phyloP scores from a whole-genome alignment of 2,888 invertebrate genomes.

The Lasioglossum figueresi region DNA sequence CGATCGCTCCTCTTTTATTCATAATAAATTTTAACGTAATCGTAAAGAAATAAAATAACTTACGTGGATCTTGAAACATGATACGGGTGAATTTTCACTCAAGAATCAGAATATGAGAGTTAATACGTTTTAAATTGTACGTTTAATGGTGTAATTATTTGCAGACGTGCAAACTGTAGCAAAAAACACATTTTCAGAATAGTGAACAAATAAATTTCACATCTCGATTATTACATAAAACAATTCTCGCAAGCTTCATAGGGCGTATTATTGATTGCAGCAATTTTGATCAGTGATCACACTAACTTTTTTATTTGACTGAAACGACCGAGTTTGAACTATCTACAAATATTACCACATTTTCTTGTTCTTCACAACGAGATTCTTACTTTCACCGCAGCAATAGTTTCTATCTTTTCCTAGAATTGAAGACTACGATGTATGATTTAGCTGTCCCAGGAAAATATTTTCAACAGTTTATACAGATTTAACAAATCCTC shows the following conservation, averaged over 20 bases:
- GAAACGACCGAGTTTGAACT: not conserved
- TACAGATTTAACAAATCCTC: too few relatives aligned
- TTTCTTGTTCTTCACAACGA: not conserved
- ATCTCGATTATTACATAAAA: not conserved
- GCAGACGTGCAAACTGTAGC: not conserved
- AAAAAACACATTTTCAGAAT: not conserved
- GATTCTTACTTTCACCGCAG: not conserved
- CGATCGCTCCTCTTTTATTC: not conserved
- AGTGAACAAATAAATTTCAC: not conserved
- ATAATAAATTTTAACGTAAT: not conserved
- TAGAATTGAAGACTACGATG: too few relatives aligned
- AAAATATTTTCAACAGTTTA: too few relatives aligned
- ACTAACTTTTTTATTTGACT: not conserved
- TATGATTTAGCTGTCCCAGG: too few relatives aligned
- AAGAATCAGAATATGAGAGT: not conserved
- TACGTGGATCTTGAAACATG: not conserved
- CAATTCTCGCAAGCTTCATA: not conserved
- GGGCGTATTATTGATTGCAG: too few relatives aligned
- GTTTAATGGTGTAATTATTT: not conserved
- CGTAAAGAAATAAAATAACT: not conserved
- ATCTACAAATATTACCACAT: not conserved
- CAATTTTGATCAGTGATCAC: not conserved
- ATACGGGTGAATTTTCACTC: not conserved
- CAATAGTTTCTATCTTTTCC: not conserved
- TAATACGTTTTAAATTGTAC: not conserved